Evolutionary conservation across 2,888 invertebrate genomes (phyloP).

Genomic region (Himalopsyche kuldschensis): DNA sequence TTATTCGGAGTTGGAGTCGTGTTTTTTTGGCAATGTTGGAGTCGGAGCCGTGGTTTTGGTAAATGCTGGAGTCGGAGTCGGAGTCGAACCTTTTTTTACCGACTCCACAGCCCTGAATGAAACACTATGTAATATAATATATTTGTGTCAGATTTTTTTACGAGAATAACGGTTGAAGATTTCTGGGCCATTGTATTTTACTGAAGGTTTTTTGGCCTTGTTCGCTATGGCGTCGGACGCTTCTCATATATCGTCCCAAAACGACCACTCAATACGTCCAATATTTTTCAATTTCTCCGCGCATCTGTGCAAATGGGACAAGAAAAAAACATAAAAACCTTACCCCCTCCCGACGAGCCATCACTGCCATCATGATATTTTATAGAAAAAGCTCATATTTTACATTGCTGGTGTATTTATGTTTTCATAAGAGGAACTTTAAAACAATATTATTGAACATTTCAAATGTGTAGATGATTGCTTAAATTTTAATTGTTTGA

Average conservation of each 20-base stretch:
- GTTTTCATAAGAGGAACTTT: too few relatives aligned
- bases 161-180: background rate
- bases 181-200: constrained; percentile 8
- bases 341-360: background rate
- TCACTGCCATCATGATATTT: background rate
- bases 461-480: too few relatives aligned
- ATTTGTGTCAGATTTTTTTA: too few relatives aligned
- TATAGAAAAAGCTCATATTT: background rate
- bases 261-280: constrained; percentile 8
- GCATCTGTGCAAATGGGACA: constrained; percentile 25
- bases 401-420: background rate
- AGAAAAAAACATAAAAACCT: background rate
- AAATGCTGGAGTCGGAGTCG: too few relatives aligned
- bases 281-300: constrained; percentile 27
- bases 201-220: background rate
- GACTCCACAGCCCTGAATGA: too few relatives aligned
- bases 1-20: too few relatives aligned
- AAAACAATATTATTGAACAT: too few relatives aligned
- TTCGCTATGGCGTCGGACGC: background rate
- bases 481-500: too few relatives aligned
- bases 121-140: too few relatives aligned
- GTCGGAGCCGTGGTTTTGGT: too few relatives aligned
- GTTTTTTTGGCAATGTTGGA: too few relatives aligned
- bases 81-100: too few relatives aligned
- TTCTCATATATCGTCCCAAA: background rate